Evolutionary conservation across 1,140 invertebrate genomes (phyloP), one percentile per base, ranked within the genome.

Genomic region (Microvelia longipes): DNA sequence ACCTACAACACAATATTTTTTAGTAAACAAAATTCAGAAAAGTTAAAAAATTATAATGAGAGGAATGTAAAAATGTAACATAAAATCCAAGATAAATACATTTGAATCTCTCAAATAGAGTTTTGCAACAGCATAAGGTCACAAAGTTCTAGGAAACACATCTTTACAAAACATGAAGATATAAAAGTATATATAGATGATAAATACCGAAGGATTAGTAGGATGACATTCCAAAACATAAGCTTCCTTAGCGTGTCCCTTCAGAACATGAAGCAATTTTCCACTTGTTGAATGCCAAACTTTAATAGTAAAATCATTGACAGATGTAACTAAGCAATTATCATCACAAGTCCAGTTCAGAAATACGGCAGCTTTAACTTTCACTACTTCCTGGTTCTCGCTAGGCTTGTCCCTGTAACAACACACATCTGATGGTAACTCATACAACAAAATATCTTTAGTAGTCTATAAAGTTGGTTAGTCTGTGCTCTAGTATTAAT

Each of bases 191-290:
- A n/a, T n/a, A n/a, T n/a, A n/a, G n/a, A n/a, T n/a, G n/a, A n/a
- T n/a, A n/a, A n/a, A n/a, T 66, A 89, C 80, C 50, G 83, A 76
- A n/a, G 87, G 82, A 82, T 98, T 90, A 68, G 85, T 85, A 0
- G 96, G 96, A 83, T 98, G 94, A 13, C 90, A 85, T 80, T 98
- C 94, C 25, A 99, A 79, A 1, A 98, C 94, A 83, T 93, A 99
- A 0, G 94, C 88, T 79, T 98, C 96, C 81, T 96, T 92, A 71
- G 87, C 87, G 80, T 99, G 97, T 0, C 88, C 93, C 73, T 85
- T 83, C 26, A 95, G 80, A 19, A 87, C 82, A 69, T 85, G 84
- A 61, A 89, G 78, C 63, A 92, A 78, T 72, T 85, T 81, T 15
- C 87, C 89, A 26, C 81, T 84, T 50, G 80, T 80, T 15, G 87